Evolutionary conservation across 1,140 invertebrate species (phyloP).

Genomic region (Platyscapa corneri): DNA sequence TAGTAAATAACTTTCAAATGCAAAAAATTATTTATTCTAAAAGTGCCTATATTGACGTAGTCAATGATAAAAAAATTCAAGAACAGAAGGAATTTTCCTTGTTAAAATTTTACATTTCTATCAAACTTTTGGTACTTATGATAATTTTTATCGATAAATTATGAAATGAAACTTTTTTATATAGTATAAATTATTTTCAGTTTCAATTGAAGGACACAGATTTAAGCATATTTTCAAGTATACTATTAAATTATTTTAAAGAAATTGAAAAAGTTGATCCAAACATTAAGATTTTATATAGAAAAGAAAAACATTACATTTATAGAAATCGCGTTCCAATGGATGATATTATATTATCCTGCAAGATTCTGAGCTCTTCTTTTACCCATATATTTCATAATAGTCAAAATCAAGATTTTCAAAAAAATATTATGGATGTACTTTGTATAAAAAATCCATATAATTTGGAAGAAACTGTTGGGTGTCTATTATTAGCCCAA

Average conservation of each 20-base stretch:
- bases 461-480: slow-evolving; percentile 52
- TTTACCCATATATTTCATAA: slow-evolving; percentile 59
- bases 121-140: slow-evolving; percentile 45
- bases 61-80: background rate
- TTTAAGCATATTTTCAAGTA: slow-evolving; percentile 52
- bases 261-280: slow-evolving; percentile 49
- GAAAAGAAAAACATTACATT: slow-evolving; percentile 43
- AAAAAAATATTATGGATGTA: slow-evolving; percentile 56
- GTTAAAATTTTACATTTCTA: slow-evolving; percentile 53
- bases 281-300: slow-evolving; percentile 58
- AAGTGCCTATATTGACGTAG: background rate
- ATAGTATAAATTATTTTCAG: slow-evolving; percentile 55
- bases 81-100: slow-evolving; percentile 36
- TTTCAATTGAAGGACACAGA: slow-evolving; percentile 49
- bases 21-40: slow-evolving; percentile 24
- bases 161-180: background rate
- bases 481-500: slow-evolving; percentile 53
- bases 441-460: slow-evolving; percentile 52
- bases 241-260: slow-evolving; percentile 54
- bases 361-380: slow-evolving; percentile 58
- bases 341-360: slow-evolving; percentile 55
- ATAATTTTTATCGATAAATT: background rate
- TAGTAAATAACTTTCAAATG: background rate
- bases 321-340: slow-evolving; percentile 52
- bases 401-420: slow-evolving; percentile 60